Evolutionary conservation across 1,140 invertebrate genomes (phyloP).

Genomic region (Reticulitermes speratus): DNA sequence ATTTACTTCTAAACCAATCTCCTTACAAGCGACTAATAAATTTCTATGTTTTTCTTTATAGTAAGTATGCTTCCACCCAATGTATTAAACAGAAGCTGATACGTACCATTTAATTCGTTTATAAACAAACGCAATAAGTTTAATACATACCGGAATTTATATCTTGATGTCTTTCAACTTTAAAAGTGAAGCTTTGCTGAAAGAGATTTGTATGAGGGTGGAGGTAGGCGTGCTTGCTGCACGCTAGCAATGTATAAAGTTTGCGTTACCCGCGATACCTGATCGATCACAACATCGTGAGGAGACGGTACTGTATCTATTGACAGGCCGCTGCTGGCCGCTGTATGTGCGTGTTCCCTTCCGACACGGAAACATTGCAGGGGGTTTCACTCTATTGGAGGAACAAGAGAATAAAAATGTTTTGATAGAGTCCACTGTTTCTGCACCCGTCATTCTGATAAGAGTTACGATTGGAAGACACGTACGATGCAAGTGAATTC

Average conservation of each 20-base stretch:
- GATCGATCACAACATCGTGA: neutral
- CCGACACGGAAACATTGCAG: neutral
- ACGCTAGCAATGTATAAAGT: no score
- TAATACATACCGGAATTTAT: neutral
- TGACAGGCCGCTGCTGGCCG: neutral
- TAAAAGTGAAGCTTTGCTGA: neutral
- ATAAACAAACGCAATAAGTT: no score
- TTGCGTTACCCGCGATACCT: neutral
- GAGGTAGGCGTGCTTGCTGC: no score
- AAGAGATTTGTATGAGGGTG: neutral
- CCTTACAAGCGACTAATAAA: no score
- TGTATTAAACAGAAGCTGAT: no score
- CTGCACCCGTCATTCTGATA: neutral
- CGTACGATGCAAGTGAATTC: conserved; percentile 5
- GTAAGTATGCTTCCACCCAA: no score
- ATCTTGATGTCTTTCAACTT: neutral
- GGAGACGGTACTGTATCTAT: neutral
- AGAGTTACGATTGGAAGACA: neutral
- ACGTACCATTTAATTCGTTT: no score
- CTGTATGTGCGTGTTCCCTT: neutral
- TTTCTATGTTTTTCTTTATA: no score
- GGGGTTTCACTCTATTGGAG: neutral
- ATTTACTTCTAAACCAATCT: no score
- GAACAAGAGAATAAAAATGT: neutral
- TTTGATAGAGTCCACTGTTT: neutral